Conservation (phyloP, 2,888 invertebrate species). For the Drosophila prolongata region DNA sequence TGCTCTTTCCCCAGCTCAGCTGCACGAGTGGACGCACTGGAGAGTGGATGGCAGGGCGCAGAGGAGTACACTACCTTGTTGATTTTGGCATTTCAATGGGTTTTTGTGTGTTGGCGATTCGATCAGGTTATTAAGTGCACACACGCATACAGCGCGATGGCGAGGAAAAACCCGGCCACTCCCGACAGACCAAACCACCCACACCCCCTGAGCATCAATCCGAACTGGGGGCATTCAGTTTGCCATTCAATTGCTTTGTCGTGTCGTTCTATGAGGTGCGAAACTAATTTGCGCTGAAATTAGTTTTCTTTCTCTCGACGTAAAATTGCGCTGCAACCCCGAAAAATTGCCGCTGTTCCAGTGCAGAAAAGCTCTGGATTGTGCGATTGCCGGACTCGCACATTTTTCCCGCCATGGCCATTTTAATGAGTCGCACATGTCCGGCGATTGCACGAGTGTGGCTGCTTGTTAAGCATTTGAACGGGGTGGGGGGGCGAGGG, state of each 20-base stretch:
- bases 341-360: slow-evolving; percentile 11
- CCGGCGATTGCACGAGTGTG: slow-evolving; percentile 36
- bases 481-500: slow-evolving; percentile 16
- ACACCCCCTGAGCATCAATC: slow-evolving; percentile 13
- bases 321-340: slow-evolving; percentile 65
- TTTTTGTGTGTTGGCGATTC: slow-evolving; percentile 75
- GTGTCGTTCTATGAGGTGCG: slow-evolving; percentile 70
- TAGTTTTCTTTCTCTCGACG: slow-evolving; percentile 73
- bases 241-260: slow-evolving; percentile 71
- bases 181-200: background rate
- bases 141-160: slow-evolving; percentile 42
- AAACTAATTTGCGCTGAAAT: slow-evolving; percentile 80
- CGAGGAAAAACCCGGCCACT: slow-evolving; percentile 5
- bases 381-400: slow-evolving; percentile 51
- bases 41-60: slow-evolving; percentile 8
- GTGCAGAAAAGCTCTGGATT: slow-evolving; percentile 14
- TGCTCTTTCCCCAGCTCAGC: slow-evolving; percentile 56
- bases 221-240: slow-evolving; percentile 49
- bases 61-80: slow-evolving; percentile 61
- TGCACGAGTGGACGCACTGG: slow-evolving; percentile 5
- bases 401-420: slow-evolving; percentile 47
- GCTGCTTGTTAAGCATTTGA: slow-evolving; percentile 57
- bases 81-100: slow-evolving; percentile 79
- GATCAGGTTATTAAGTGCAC: slow-evolving; percentile 81
- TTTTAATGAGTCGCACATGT: slow-evolving; percentile 79